Base-by-base conservation (phyloP, 2,797 vertebrate genomes). In the Rhinogobio ventralis region DNA sequence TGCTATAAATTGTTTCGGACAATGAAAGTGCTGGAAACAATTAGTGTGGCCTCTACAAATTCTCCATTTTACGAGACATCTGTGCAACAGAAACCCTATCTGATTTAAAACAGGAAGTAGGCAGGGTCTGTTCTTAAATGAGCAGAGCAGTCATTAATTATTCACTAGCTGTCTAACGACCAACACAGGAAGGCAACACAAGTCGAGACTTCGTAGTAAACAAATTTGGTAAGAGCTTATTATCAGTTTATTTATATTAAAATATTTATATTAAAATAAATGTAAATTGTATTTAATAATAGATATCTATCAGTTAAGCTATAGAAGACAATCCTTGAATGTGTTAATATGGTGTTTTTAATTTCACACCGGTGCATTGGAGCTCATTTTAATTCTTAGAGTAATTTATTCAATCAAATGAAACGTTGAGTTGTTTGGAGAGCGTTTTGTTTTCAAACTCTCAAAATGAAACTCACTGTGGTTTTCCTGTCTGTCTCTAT, bases 31-130 rank as follows among this genome's bases (percentile, higher is more conserved):
- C 17, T 23, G 76, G 11, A 13, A 33, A 19, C 28, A 23, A 28
- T 67, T 7, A 36, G 17, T 14, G 11, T 10, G 45, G 45, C 45
- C 28, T 67, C 28, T 13, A 7, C 28, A 68, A 36, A 3, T 25
- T 14, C 25, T 46, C 5, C 0, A 2, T 45, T 68, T 64, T 3
- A 64, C 13, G 2, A 83, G 28, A 49, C 69, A 66, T 75, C 23
- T 73, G 80, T 33, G 3, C 0, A 5, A 25, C 81, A 82, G 19
- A 72, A 53, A 45, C n/a, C 13, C 1, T 62, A 60, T 23, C 39
- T 60, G 39, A 33, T 15, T 9, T 17, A 9, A 14, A 51, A 75
- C 45, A 83, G 81, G 81, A 83, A 83, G 60, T 75, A 5, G 60
- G 33, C 81, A 66, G 5, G 71, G 33, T 0, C 45, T 36, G 25